A percentile compares a stretch with the other conserved stretches of the same genome.
Conservation (phyloP, 2,797 vertebrate genomes). For the Dipus sagitta region DNA sequence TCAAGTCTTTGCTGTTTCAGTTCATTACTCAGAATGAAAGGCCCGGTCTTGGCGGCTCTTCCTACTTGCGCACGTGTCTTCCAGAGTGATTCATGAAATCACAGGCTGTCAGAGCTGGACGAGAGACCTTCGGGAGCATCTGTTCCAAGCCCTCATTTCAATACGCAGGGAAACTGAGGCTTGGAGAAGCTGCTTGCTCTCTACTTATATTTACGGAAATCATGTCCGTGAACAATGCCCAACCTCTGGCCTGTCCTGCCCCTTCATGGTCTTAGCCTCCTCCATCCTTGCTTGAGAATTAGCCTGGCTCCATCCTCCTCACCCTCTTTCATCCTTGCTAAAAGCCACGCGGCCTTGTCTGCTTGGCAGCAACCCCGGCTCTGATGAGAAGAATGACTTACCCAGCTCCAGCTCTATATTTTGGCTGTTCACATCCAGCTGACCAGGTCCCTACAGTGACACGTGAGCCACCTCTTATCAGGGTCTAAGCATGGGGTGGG, state of each 20-base stretch:
- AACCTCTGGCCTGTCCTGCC: neutral
- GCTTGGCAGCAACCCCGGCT: neutral
- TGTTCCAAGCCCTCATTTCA: conserved; percentile 9
- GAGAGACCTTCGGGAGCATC: conserved; percentile 5
- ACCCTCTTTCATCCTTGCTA: neutral
- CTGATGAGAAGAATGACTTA: neutral
- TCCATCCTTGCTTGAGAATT: neutral
- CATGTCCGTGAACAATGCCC: conserved; percentile 1
- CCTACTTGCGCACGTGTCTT: conserved; percentile 63
- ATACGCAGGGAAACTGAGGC: conserved; percentile 68
- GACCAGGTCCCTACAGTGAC: neutral
- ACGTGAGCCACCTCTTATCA: neutral
- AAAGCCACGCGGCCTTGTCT: neutral
- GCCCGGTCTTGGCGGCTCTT: conserved; percentile 75
- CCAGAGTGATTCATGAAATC: conserved; percentile 76
- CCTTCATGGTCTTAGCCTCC: neutral
- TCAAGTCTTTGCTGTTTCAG: conserved; percentile 75
- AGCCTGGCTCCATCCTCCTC: too few relatives aligned
- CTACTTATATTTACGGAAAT: conserved; percentile 20
- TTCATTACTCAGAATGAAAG: conserved; percentile 80
- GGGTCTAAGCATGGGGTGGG: neutral
- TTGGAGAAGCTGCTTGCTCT: conserved; percentile 5
- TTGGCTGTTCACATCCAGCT: neutral
- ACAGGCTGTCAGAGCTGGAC: conserved; percentile 67
- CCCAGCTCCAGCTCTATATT: neutral